Percentiles rank a stretch among this genome's conserved stretches.
phyloP scores from a whole-genome alignment of 1,140 invertebrate genomes.

The Vollenhovia emeryi region DNA sequence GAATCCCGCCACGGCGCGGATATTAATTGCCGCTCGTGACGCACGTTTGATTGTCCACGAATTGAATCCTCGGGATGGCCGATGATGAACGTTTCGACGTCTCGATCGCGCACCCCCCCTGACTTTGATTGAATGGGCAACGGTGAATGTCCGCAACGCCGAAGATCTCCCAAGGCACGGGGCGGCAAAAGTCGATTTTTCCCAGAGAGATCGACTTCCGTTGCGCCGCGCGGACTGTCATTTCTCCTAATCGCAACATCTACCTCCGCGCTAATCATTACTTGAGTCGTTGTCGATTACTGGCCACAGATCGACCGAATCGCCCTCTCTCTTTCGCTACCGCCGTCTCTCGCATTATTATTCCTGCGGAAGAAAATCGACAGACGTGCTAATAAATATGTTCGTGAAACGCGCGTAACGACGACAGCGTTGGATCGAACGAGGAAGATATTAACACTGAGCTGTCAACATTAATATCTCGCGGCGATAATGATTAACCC shows the following conservation, averaged over 20 bases:
- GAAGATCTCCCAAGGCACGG: background rate
- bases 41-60: conserved; percentile 73
- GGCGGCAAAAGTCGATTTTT: conserved; percentile 28
- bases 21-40: conserved; percentile 79
- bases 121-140: conserved; percentile 69
- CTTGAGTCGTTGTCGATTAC: conserved; percentile 1
- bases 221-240: conserved; percentile 37
- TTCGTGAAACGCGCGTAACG: background rate
- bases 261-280: conserved; percentile 24
- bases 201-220: conserved; percentile 36
- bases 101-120: conserved; percentile 53
- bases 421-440: conserved; percentile 1
- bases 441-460: background rate
- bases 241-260: conserved; percentile 36
- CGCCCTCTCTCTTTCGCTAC: background rate
- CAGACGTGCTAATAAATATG: conserved; percentile 11
- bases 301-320: background rate
- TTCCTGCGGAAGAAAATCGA: background rate
- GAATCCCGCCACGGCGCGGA: conserved; percentile 50
- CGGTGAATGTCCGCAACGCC: conserved; percentile 24
- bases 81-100: conserved; percentile 65
- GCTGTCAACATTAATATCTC: conserved; percentile 30
- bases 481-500: background rate
- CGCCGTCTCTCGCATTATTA: conserved; percentile 3
- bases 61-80: conserved; percentile 59